Base-by-base conservation (phyloP, 2,113 vertebrate species). In the Anser brachyrhynchus region DNA sequence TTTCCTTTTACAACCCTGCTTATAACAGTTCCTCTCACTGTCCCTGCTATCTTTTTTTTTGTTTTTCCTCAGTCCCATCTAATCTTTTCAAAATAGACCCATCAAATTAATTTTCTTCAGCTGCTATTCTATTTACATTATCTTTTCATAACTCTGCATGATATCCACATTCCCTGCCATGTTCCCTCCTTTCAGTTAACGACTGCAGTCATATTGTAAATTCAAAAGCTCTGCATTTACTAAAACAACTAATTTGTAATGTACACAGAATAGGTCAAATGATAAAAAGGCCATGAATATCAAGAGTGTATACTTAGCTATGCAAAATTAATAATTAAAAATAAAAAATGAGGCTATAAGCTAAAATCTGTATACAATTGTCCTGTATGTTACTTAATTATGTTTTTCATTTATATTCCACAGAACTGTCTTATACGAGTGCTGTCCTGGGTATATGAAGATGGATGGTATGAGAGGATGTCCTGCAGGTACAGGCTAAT, bases 391-490 rank as follows among this genome's bases (percentile, higher is more conserved):
- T 49, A 76, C 87, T 93, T 93, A 83, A 88, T 92, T 71, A 2
- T 35, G 20, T 0, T 37, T 95, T 64, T 96, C 46, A 11, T 90
- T 35, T 94, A 1, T 82, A 28, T 83, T 54, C 67, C 41, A 54
- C 92, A 99, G 99, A 95, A 99, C 98, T 41, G 98, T 99, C 46
- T 89, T 99, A 39, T 99, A 99, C 81, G 99, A 99, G 95, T 99
- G 99, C 84, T 99, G 99, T 95, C 99, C 99, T 79, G 99, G 99
- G 4, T 99, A 99, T 91, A 99, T 99, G 98, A 99, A 98, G 95
- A 95, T 99, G 98, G 99, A 99, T 3, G 98, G 98, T 65, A 97
- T 95, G 25, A 98, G 81, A 75, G 99, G 99, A 70, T 99, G 99
- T 90, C 99, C 99, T 89, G 99, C 99, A 99, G 99, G 99, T 99